phyloP scores from a whole-genome alignment of 2,797 vertebrate species.

The Ctenochaetus hawaiiensis region DNA sequence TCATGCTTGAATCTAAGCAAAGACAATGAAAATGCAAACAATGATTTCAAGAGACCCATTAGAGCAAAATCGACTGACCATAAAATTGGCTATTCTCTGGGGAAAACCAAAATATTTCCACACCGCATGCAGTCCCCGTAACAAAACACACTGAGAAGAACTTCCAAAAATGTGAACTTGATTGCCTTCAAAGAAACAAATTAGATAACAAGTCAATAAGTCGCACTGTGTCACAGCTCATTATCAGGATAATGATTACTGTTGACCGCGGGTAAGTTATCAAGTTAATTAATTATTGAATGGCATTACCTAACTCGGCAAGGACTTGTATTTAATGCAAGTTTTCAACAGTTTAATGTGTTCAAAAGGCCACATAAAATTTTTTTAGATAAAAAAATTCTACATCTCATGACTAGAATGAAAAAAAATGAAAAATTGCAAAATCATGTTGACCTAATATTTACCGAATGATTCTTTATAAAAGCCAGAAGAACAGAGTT shows the following conservation, averaged over 20 bases:
- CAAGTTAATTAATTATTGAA: slow-evolving; percentile 72
- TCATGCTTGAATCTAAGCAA: slow-evolving; percentile 47
- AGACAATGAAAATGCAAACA: slow-evolving; percentile 49
- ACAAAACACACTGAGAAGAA: slow-evolving; percentile 6
- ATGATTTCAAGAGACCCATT: slow-evolving; percentile 28
- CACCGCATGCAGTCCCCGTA: slow-evolving; percentile 18
- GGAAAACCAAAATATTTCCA: slow-evolving; percentile 48
- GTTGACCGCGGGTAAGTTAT: slow-evolving; percentile 37
- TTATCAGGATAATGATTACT: slow-evolving; percentile 29
- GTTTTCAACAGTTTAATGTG: slow-evolving; percentile 43
- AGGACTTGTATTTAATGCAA: slow-evolving; percentile 22
- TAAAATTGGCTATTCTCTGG: slow-evolving; percentile 51
- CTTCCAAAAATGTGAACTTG: slow-evolving; percentile 46
- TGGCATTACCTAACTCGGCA: slow-evolving; percentile 7
- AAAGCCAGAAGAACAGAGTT: slow-evolving; percentile 42
- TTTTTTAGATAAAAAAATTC: neutral
- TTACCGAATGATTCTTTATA: neutral
- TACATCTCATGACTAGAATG: neutral
- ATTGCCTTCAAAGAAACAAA: slow-evolving; percentile 23
- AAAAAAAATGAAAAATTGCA: neutral
- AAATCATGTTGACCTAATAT: neutral
- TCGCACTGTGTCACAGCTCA: slow-evolving; percentile 31
- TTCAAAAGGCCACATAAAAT: slow-evolving; percentile 3
- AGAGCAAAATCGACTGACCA: slow-evolving; percentile 49
- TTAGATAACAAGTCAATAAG: slow-evolving; percentile 55